Conservation (phyloP, 1,140 invertebrate genomes). For the Piezodorus guildinii region DNA sequence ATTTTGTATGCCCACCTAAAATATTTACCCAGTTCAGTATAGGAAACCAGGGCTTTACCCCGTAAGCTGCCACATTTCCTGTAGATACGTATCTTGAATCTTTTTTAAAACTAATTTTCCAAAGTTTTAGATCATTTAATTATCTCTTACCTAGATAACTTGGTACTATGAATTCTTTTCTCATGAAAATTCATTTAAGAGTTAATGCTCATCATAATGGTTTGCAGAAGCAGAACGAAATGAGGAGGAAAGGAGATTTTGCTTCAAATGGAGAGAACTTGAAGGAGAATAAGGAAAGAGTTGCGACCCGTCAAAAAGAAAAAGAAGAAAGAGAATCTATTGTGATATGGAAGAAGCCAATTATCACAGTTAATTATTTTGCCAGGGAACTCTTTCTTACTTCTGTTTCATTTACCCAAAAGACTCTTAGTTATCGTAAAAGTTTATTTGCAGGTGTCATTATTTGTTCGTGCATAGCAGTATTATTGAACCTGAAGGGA, state of each 20-base stretch:
- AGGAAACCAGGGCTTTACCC: no score
- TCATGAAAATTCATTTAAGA: background rate
- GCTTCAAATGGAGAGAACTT: conserved; percentile 17
- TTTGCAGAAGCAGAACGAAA: conserved; percentile 22
- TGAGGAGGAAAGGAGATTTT: conserved; percentile 21
- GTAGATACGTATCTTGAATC: no score
- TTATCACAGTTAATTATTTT: conserved; percentile 76
- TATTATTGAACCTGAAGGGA: conserved; percentile 41
- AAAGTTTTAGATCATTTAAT: background rate
- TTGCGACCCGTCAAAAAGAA: conserved; percentile 33
- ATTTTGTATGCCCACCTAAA: no score
- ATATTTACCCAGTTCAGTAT: no score
- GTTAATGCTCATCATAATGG: conserved; percentile 13
- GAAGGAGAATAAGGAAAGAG: conserved; percentile 3
- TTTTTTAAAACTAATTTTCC: background rate
- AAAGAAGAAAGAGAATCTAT: conserved; percentile 46
- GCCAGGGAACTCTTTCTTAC: conserved; percentile 44
- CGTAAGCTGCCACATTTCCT: no score
- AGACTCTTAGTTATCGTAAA: conserved; percentile 33
- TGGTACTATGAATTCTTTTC: background rate
- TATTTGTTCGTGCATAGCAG: conserved; percentile 33
- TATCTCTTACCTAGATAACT: background rate
- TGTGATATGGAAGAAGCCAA: conserved; percentile 76
- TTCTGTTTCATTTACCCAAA: conserved; percentile 18
- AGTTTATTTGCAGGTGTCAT: conserved; percentile 34